These are phyloP conservation scores for Eucera pruinosa DNA, from an alignment of 2,888 invertebrate genomes.

Conservation along the genomic window DNA sequence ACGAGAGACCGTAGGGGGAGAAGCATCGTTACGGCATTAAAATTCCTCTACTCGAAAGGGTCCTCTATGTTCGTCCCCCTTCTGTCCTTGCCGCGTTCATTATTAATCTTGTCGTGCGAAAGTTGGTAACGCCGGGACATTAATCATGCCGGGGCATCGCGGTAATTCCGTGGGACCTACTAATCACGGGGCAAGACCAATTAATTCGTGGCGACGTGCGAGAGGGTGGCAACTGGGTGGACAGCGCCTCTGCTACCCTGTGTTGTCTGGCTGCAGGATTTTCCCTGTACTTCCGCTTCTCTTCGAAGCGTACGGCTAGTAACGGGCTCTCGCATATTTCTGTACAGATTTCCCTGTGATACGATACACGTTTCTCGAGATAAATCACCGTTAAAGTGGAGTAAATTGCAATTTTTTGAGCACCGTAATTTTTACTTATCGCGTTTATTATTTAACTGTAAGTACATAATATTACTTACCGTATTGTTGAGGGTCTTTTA, in stretches of 20 bases:
- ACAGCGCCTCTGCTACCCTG: not conserved
- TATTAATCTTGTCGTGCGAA: slow-evolving; percentile 78
- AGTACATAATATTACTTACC: too few relatives aligned
- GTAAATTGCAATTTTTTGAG: not conserved
- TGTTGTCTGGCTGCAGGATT: slow-evolving; percentile 20
- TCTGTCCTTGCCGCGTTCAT: slow-evolving; percentile 56
- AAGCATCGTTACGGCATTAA: slow-evolving; percentile 71
- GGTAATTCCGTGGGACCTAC: slow-evolving; percentile 76
- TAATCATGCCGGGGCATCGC: slow-evolving; percentile 77
- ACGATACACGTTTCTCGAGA: not conserved
- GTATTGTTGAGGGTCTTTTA: too few relatives aligned
- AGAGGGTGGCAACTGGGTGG: slow-evolving; percentile 10
- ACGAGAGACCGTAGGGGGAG: slow-evolving; percentile 59
- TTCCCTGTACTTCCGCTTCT: slow-evolving; percentile 23
- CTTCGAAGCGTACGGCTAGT: slow-evolving; percentile 4
- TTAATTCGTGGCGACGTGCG: slow-evolving; percentile 73
- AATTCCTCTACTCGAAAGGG: slow-evolving; percentile 64
- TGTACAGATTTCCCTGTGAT: not conserved
- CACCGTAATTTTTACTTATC: too few relatives aligned
- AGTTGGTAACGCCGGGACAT: slow-evolving; percentile 77
- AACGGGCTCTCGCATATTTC: not conserved
- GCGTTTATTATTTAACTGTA: too few relatives aligned
- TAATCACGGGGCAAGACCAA: slow-evolving; percentile 78
- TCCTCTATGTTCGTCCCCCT: slow-evolving; percentile 28
- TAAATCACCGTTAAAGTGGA: not conserved